A percentile compares a stretch with the other conserved stretches of the same genome.
Evolutionary conservation across 2,888 invertebrate genomes (phyloP).

Genomic region (Apodemia duryi): DNA sequence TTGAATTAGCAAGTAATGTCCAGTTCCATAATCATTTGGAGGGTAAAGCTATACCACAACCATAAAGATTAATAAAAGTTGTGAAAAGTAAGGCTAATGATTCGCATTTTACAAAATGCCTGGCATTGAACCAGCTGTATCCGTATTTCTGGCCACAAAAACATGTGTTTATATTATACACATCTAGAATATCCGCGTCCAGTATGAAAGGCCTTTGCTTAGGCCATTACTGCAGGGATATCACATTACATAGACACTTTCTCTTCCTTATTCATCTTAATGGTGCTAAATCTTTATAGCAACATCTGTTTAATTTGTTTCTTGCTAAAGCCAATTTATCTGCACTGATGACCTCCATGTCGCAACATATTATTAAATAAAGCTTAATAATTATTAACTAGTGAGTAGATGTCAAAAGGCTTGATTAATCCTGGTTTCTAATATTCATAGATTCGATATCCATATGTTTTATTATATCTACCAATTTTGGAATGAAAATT

Average conservation of each 20-base stretch:
- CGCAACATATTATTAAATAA: background rate
- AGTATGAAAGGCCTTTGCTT: background rate
- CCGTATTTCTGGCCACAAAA: no score
- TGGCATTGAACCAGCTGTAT: no score
- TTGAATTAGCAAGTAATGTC: no score
- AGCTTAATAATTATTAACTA: background rate
- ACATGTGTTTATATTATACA: no score
- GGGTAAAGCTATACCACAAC: no score
- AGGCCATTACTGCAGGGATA: conserved; percentile 5
- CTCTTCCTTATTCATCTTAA: conserved; percentile 17
- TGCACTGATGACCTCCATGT: conserved; percentile 6
- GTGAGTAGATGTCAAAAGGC: background rate
- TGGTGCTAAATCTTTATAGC: conserved; percentile 15
- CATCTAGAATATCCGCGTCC: background rate
- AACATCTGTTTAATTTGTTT: conserved; percentile 16
- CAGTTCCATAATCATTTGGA: no score
- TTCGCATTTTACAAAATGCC: no score
- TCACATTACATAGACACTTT: conserved; percentile 17
- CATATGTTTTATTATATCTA: no score
- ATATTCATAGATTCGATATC: no score
- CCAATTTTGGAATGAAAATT: no score
- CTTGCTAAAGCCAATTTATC: conserved; percentile 12
- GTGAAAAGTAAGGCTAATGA: no score
- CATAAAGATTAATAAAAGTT: no score
- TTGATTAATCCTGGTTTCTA: background rate